Evolutionary conservation across 2,888 invertebrate genomes (phyloP).

Genomic region (Mythimna lalbum): DNA sequence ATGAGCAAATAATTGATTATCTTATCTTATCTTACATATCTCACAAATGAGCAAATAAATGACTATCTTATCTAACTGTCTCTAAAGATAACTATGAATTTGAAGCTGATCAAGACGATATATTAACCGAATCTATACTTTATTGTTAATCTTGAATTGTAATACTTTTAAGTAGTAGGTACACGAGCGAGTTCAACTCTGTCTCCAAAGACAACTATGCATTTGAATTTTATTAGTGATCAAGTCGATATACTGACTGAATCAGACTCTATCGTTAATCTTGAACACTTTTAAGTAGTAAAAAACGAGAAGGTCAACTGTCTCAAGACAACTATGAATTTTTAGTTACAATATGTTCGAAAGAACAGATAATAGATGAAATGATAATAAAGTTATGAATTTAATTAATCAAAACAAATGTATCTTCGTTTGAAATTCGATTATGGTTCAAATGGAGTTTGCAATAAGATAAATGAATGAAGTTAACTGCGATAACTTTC

Average conservation of each 20-base stretch:
- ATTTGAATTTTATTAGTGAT: background rate
- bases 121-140: conserved; percentile 48
- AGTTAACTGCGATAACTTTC: conserved; percentile 52
- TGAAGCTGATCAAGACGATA: conserved; percentile 52
- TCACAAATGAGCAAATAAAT: too few relatives aligned
- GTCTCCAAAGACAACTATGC: background rate
- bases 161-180: too few relatives aligned
- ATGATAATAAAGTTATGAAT: conserved; percentile 13
- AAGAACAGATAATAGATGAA: background rate
- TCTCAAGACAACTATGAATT: background rate
- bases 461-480: conserved; percentile 54
- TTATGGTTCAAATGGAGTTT: conserved; percentile 46
- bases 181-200: too few relatives aligned
- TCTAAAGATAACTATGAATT: too few relatives aligned
- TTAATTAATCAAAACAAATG: conserved; percentile 36
- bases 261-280: too few relatives aligned
- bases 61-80: too few relatives aligned
- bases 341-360: background rate
- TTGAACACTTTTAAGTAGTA: too few relatives aligned
- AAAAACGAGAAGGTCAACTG: too few relatives aligned
- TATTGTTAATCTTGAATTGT: conserved; percentile 8
- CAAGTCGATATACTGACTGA: too few relatives aligned
- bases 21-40: too few relatives aligned
- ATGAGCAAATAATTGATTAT: too few relatives aligned
- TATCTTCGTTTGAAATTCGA: conserved; percentile 49